Evolutionary conservation across 2,113 vertebrate genomes (phyloP).

Genomic region (Podocnemis expansa): DNA sequence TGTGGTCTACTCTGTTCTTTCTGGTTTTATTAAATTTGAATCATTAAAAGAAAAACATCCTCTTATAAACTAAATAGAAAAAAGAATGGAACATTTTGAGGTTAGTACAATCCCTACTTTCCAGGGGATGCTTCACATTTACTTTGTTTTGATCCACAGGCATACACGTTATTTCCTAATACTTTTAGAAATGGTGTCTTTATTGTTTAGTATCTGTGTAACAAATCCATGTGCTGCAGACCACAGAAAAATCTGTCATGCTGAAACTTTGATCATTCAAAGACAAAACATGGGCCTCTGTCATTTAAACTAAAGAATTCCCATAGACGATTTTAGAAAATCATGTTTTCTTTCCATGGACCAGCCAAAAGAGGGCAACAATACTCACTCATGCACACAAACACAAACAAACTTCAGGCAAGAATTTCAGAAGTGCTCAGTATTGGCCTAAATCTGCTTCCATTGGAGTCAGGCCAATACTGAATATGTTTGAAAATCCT

Average conservation of each 20-base stretch:
- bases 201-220: not conserved
- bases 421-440: not conserved
- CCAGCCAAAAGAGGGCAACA: not conserved
- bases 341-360: not conserved
- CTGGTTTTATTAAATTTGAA: slow-evolving; percentile 54
- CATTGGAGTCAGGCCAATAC: not conserved
- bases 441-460: not conserved
- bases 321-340: not conserved
- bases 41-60: slow-evolving; percentile 48
- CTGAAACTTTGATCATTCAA: not conserved
- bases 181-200: not conserved
- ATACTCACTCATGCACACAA: not conserved
- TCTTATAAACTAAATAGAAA: slow-evolving; percentile 18
- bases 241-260: not conserved
- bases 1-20: slow-evolving; percentile 9
- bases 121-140: slow-evolving; percentile 5
- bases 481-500: not conserved
- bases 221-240: not conserved
- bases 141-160: slow-evolving; percentile 6
- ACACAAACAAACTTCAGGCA: not conserved
- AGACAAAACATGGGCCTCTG: not conserved
- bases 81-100: not conserved
- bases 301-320: not conserved
- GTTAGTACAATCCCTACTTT: not conserved
- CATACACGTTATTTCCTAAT: not conserved